Base-by-base conservation (phyloP, 2,888 invertebrate species). In the Blastobasis lacticolella region DNA sequence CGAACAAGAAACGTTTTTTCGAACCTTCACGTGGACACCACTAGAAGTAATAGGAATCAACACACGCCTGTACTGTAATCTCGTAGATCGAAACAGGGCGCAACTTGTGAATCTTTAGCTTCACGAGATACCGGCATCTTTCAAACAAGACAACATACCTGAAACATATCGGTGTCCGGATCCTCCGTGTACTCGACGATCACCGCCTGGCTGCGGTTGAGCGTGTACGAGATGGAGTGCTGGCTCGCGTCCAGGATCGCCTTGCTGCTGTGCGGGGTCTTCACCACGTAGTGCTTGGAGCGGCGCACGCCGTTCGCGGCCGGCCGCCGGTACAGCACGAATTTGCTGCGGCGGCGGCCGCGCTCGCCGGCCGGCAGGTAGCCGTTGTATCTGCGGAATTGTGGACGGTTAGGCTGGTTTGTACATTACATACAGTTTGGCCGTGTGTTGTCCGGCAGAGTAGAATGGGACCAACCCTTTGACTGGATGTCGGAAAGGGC, bases 151-250 rank as follows among this genome's bases (percentile, higher is more conserved):
- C 41, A 38, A 66, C 89, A 83, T 75, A 97, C 98, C 93, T 99
- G 99, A 89, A 99, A 99, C 99, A 99, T 99, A 86, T 99, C 99
- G 52, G 98, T 98, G 76, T 96, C 95, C 54, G 94, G 92, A 86
- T 99, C 99, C 74, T 94, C 94, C 67, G 95, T 95, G 87, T 99
- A 99, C 88, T 99, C 99, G 52, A 99, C 99, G 74, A 99, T 97
- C 70, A 99, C 97, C 51, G 98, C 97, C 88, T 98, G 97, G 78
- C 95, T 97, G 78, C 98, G 91, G 66, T 96, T 96, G 71, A 99
- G 91, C 57, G 98, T 99, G 86, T 98, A 99, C 43, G 98, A 98
- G 82, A 98, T 98, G 64, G 96, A 97, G 89, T 98, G 98, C 82
- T 97, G 97, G 76, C 93, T 94, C 61, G 94, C 93, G 85, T 98